Base-by-base conservation (phyloP, 2,113 vertebrate genomes). In the Phoenicopterus ruber region DNA sequence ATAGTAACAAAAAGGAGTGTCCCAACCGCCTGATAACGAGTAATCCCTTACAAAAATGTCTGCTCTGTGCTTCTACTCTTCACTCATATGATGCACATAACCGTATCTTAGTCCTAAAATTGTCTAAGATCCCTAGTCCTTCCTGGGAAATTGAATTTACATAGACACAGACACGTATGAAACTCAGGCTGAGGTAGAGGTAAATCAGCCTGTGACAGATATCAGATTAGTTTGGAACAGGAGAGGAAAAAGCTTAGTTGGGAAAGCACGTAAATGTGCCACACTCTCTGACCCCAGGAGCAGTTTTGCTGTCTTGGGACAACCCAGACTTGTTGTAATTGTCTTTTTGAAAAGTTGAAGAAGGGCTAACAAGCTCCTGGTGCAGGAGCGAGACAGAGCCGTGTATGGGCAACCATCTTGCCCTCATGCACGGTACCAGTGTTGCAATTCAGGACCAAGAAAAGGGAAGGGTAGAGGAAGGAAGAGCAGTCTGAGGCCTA, bases 181-280 rank as follows among this genome's bases (percentile, higher is more conserved):
- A 44, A 50, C 36, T 74, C 17, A 36, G 38, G 9, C 42, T 8
- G 4, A 77, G 7, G 29, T 54, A 22, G 25, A 58, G 13, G 4
- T 52, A 71, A 72, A 1, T 19, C 54, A 86, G 11, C 15, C 44
- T 54, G 21, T 59, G 22, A 16, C 21, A 55, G 14, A 7, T 49
- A 58, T 3, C 17, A 55, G 9, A 50, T 55, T 36, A 28, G 11
- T 58, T 8, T 87, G 44, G 17, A 73, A 77, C 25, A 40, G 16
- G 65, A 38, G 4, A 77, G 4, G 7, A 49, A 4, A 81, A 87
- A 78, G 1, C 9, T 69, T 73, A 5, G 9, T 21, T 55, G 21
- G 29, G 26, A 73, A 81, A 80, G 17, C 1, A 1, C 1, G 0
- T 34, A 67, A 36, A 26, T 59, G 6, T 77, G 10, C 7, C 2